Conservation (phyloP, 1,140 invertebrate genomes). For the Cephus cinctus region DNA sequence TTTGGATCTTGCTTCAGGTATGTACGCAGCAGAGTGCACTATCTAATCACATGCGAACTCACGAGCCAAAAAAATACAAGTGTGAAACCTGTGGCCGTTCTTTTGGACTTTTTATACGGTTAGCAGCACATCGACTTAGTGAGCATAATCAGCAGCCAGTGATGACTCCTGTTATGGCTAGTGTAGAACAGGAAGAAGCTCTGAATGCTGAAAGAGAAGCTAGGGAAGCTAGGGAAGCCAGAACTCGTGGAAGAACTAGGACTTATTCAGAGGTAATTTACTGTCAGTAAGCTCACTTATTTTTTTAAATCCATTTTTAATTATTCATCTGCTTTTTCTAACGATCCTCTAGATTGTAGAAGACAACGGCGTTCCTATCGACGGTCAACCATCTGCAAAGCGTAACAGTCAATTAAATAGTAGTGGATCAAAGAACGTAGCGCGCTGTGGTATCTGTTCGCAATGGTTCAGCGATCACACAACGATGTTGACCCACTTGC, state of each 20-base stretch:
- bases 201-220: slow-evolving; percentile 43
- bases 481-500: slow-evolving; percentile 40
- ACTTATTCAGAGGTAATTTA: slow-evolving; percentile 16
- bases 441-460: slow-evolving; percentile 38
- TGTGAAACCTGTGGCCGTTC: slow-evolving; percentile 45
- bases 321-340: too few relatives aligned
- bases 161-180: slow-evolving; percentile 29
- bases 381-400: slow-evolving; percentile 25
- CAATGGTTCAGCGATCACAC: slow-evolving; percentile 40
- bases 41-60: slow-evolving; percentile 49
- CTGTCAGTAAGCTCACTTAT: too few relatives aligned
- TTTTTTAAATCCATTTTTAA: too few relatives aligned
- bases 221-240: slow-evolving; percentile 36
- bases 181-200: slow-evolving; percentile 43
- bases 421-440: slow-evolving; percentile 31
- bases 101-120: slow-evolving; percentile 41
- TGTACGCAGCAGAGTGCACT: slow-evolving; percentile 46
- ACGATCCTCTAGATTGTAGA: slow-evolving; percentile 32
- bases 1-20: slow-evolving; percentile 21
- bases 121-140: slow-evolving; percentile 36
- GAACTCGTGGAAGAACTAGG: slow-evolving; percentile 20
- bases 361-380: slow-evolving; percentile 16
- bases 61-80: slow-evolving; percentile 43
- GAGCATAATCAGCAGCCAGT: slow-evolving; percentile 36
- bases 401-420: slow-evolving; percentile 15